A percentile compares a stretch with the other conserved stretches of the same genome.
Evolutionary conservation across 2,797 vertebrate genomes (phyloP).

Genomic region (Miichthys miiuy): DNA sequence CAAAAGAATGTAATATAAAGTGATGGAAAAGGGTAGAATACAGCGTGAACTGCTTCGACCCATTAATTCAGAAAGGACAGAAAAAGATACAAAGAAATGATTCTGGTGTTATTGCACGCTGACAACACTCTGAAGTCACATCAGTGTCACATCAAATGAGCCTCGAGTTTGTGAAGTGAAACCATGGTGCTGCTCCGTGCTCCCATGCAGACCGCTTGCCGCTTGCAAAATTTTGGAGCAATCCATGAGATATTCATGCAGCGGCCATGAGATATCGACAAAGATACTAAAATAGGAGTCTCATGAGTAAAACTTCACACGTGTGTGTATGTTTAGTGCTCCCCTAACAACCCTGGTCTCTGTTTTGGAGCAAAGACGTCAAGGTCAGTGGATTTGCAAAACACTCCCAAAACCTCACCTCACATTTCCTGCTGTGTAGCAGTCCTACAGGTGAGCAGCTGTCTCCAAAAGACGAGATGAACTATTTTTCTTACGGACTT

Average conservation of each 20-base stretch:
- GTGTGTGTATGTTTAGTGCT: constrained; percentile 15
- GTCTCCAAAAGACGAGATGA: constrained; percentile 1
- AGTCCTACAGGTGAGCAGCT: background rate
- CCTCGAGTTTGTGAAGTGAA: background rate
- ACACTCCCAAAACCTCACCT: constrained; percentile 5
- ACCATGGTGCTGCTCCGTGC: background rate
- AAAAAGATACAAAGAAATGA: background rate
- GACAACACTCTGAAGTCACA: background rate
- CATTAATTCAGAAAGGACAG: background rate
- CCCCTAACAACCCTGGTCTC: background rate
- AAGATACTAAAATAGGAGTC: background rate
- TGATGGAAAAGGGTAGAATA: background rate
- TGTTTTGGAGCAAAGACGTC: constrained; percentile 25
- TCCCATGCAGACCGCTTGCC: background rate
- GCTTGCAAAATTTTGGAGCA: background rate
- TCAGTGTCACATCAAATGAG: background rate
- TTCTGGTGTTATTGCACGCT: constrained; percentile 6
- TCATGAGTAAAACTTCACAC: constrained; percentile 12
- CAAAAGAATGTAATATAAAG: background rate
- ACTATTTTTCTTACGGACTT: background rate
- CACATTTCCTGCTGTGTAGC: constrained; percentile 40
- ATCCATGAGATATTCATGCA: constrained; percentile 13
- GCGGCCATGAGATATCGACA: background rate
- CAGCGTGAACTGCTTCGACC: background rate
- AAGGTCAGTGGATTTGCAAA: constrained; percentile 13